phyloP scores from a whole-genome alignment of 2,113 vertebrate genomes.

The Corythornis madagascariensis region DNA sequence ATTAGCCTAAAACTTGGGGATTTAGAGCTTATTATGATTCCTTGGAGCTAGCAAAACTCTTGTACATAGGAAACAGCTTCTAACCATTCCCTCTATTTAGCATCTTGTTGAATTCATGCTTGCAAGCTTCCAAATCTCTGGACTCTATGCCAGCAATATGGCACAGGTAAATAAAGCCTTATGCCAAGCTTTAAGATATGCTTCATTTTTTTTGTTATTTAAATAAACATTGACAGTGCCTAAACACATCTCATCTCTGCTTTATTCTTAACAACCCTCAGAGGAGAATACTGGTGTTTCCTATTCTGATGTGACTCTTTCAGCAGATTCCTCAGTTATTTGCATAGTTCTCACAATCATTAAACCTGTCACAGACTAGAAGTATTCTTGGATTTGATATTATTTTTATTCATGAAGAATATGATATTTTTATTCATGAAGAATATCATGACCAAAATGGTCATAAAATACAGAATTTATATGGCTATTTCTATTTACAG shows the following conservation, averaged over 20 bases:
- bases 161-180: conserved; percentile 28
- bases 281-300: neutral
- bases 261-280: neutral
- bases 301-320: neutral
- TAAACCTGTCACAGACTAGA: neutral
- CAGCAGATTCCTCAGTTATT: neutral
- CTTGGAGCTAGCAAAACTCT: neutral
- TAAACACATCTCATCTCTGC: neutral
- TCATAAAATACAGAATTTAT: neutral
- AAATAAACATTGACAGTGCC: conserved; percentile 6
- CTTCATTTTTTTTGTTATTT: neutral
- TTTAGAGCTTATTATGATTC: neutral
- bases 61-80: neutral
- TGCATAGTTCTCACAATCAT: neutral
- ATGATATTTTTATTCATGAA: neutral
- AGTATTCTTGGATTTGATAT: neutral
- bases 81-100: neutral
- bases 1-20: neutral
- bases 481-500: neutral
- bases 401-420: neutral
- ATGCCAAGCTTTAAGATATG: neutral
- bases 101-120: neutral
- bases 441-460: neutral
- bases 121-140: neutral
- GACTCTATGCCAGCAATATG: neutral